Conservation (phyloP, 2,888 invertebrate species). For the Mycogona germanica region DNA sequence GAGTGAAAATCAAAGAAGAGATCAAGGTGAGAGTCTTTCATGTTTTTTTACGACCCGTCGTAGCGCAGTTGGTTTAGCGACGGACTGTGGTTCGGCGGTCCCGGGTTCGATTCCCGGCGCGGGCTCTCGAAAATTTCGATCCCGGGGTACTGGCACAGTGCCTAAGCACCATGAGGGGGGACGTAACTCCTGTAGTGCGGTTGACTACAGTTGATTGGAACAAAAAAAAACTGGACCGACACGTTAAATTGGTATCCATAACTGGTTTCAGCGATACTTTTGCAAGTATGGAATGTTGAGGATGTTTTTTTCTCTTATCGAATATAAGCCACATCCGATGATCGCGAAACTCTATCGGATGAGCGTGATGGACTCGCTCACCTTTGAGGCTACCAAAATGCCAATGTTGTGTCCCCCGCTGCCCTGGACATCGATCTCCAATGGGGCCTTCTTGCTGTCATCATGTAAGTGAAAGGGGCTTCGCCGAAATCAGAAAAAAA, state of each 20-base stretch:
- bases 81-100: too few species aligned
- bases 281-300: background rate
- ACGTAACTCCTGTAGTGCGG: too few species aligned
- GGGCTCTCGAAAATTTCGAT: too few species aligned
- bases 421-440: slow-evolving; percentile 59
- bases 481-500: background rate
- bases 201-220: too few species aligned
- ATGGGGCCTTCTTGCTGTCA: slow-evolving; percentile 59
- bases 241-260: too few species aligned
- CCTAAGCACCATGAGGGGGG: background rate
- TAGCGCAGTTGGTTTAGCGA: background rate
- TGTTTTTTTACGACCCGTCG: background rate
- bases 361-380: slow-evolving; percentile 52
- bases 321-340: slow-evolving; percentile 63
- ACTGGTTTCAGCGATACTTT: background rate
- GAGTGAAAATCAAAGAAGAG: slow-evolving; percentile 12
- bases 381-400: slow-evolving; percentile 52
- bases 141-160: background rate
- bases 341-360: slow-evolving; percentile 54
- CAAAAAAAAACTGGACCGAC: too few species aligned
- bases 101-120: too few species aligned
- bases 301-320: background rate
- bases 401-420: slow-evolving; percentile 74
- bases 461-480: slow-evolving; percentile 11
- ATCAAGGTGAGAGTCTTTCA: slow-evolving; percentile 10